Base-by-base conservation (phyloP, 2,888 invertebrate species). In the Polydrusus cervinus region DNA sequence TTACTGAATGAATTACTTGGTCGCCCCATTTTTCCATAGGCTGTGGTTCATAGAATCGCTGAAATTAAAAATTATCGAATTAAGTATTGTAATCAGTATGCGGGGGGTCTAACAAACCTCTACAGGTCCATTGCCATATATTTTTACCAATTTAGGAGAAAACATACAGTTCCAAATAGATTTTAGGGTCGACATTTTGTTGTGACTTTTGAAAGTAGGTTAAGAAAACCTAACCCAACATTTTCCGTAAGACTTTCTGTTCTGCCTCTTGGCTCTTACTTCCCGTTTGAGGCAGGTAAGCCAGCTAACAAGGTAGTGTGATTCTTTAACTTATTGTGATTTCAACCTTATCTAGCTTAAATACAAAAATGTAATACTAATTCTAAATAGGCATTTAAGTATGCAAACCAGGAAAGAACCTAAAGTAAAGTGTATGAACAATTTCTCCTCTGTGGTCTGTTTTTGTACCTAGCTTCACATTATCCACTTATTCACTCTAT, bases 21-120 rank as follows among this genome's bases (percentile, higher is more conserved):
- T 95, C 93, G 40, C 94, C 92, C 90, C 92, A 92, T 87, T 90
- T 91, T 86, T 95, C 95, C 73, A 92, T 84, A 49, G 88, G 88
- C 68, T 89, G 88, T n/a, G 94, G 91, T 82, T 92, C 90, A 82
- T 95, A 95, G 77, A 91, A 84, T 80, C 89, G 90, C 92, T 92
- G 83, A 70, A 49, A 71, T 66, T 8, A 14, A 53, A 51, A 71
- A 18, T 38, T 30, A 47, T 30, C 16, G 9, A 57, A 69, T 47
- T 11, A 51, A 2, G 5, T 34, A 1, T 60, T 43, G 11, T 25
- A 5, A 43, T 16, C 55, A 73, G 16, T 47, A 13, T 53, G 14
- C 11, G 25, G 10, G 16, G 25, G 3, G n/a, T 65, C 18, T 30
- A 3, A 71, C 49, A 11, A 71, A 82, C 80, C 84, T 92, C 90